A percentile compares a stretch with the other conserved stretches of the same genome.
phyloP scores from a whole-genome alignment of 2,797 vertebrate species.

The Moxostoma hubbsi region DNA sequence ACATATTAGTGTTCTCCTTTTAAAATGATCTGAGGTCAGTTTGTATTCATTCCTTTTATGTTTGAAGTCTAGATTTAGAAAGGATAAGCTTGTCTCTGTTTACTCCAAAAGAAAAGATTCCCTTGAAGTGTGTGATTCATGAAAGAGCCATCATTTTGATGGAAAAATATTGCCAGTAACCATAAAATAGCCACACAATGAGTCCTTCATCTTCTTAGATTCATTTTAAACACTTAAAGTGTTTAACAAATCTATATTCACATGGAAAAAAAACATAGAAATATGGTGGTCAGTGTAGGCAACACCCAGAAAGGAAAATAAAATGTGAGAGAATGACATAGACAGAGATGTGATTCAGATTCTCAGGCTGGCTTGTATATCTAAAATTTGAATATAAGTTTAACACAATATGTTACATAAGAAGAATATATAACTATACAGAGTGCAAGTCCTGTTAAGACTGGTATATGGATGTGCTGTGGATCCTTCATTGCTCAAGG shows the following conservation, averaged over 20 bases:
- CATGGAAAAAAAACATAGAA: not conserved
- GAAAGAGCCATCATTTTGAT: not conserved
- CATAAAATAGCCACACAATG: conserved; percentile 19
- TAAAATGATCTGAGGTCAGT: too few relatives aligned
- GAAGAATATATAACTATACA: not conserved
- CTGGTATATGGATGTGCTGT: not conserved
- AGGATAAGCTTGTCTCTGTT: conserved; percentile 2
- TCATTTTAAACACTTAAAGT: not conserved
- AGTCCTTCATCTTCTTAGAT: conserved; percentile 3
- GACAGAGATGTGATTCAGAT: conserved; percentile 19
- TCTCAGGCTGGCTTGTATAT: not conserved
- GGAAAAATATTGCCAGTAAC: not conserved
- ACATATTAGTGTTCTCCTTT: too few relatives aligned
- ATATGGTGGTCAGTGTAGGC: not conserved
- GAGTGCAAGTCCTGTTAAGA: not conserved
- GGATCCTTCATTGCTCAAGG: not conserved
- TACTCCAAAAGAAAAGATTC: not conserved
- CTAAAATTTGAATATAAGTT: too few relatives aligned
- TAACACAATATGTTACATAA: too few relatives aligned
- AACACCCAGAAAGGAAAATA: conserved; percentile 4
- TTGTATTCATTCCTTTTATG: conserved; percentile 8
- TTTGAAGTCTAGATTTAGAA: conserved; percentile 19
- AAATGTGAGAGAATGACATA: not conserved
- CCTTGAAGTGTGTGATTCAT: not conserved
- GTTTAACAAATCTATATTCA: not conserved